Percentiles rank a stretch among this genome's conserved stretches.
These are phyloP conservation scores for Drosophila kikkawai DNA, from an alignment of 1,140 invertebrate species.

Conservation along the genomic window DNA sequence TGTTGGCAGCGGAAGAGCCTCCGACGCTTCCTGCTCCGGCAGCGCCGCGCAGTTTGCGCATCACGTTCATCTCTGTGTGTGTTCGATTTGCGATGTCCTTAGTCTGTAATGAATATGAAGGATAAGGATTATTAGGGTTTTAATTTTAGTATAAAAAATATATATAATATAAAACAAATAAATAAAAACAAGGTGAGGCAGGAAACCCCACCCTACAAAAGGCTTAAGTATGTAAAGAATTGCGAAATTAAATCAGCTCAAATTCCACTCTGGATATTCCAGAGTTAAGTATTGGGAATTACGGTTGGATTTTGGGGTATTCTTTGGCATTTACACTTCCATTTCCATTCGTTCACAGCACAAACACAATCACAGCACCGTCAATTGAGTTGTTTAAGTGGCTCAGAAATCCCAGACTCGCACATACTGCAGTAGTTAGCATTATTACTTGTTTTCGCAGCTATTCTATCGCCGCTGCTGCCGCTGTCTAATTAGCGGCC, in stretches of 20 bases:
- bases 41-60: conserved; percentile 92
- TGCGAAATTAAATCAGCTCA: not conserved
- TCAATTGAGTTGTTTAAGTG: conserved; percentile 41
- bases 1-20: conserved; percentile 25
- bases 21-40: conserved; percentile 65
- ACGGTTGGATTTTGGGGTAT: not conserved
- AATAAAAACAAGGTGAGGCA: not conserved
- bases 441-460: conserved; percentile 39
- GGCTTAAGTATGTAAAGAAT: not conserved
- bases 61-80: conserved; percentile 90
- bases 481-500: conserved; percentile 53
- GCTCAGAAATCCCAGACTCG: conserved; percentile 50
- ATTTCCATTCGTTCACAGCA: not conserved
- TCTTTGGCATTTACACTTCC: conserved; percentile 7
- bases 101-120: conserved; percentile 37
- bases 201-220: not conserved
- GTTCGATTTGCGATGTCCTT: conserved; percentile 21
- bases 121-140: not conserved
- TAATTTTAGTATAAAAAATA: too few species aligned
- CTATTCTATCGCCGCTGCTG: conserved; percentile 23
- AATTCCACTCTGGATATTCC: not conserved
- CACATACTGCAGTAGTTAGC: conserved; percentile 50
- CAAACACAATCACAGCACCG: conserved; percentile 11
- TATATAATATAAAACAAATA: not conserved
- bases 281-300: not conserved